Evolutionary conservation across 2,888 invertebrate species (phyloP), one percentile per base, ranked within the genome.

Genomic region (Glyphotaelius pellucidus): DNA sequence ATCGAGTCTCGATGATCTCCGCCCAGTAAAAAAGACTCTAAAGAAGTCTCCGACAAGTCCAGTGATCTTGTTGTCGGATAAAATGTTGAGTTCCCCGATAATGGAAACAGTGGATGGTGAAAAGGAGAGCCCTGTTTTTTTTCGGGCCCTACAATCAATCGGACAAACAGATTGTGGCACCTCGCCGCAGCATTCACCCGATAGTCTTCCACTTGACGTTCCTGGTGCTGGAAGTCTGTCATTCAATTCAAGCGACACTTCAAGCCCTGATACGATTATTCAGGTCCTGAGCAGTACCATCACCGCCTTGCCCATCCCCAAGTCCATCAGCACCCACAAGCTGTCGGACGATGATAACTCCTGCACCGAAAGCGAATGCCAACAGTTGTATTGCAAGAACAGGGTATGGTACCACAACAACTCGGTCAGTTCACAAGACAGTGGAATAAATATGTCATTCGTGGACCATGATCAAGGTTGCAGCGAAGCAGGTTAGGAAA

Each of bases 371-470:
- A 95, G 94, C 47, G 95, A 95, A 80, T 95, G 95, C 94, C 95
- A 95, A 95, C 96, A 96, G 93, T 96, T 52, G 93, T 95, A 95
- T 94, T 94, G 95, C 94, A 95, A 95, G 93, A 96, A 97, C 92
- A 96, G 97, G 94, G 96, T 96, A 42, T 97, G 97, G 95, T 97
- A 97, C 92, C 96, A 97, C 94, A 97, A 97, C 90, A 97, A 97
- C 92, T 97, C 97, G 91, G 96, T 97, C 90, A 97, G 98, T 94
- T 98, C 97, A 9, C 98, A 98, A 94, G 98, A 98, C 94, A 98
- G 98, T 94, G 98, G 98, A 1, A 98, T 98, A 91, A 98, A 98
- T 94, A 95, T 98, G 95, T 97, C 97, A 19, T 97, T 97, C 94
- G 97, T 97, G 89, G 98, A 98, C 94, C 96, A 96, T 19, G 97